phyloP scores from a whole-genome alignment of 2,797 vertebrate species.

The Ciconia nigra region DNA sequence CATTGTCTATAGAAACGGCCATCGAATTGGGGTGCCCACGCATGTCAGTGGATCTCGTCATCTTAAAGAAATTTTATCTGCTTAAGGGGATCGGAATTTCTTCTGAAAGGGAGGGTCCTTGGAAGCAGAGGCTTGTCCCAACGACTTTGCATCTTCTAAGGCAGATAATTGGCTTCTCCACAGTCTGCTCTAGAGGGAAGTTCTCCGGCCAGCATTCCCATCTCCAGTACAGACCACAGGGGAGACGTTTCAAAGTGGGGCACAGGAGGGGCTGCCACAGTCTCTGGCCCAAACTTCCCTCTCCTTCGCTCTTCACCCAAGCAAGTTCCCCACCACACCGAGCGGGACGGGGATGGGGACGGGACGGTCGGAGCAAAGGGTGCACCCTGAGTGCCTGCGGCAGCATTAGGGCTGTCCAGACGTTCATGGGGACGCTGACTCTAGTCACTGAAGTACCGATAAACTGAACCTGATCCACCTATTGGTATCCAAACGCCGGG shows the following conservation, averaged over 20 bases:
- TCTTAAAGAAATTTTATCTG: not conserved
- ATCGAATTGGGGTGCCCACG: fast-evolving
- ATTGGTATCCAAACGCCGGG: fast-evolving
- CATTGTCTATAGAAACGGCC: not conserved
- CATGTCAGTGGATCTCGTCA: not conserved
- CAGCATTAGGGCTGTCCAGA: not conserved
- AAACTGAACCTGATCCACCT: not conserved
- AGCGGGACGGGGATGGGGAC: not conserved
- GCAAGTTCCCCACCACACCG: not conserved
- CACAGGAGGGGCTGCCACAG: not conserved
- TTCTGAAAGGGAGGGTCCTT: not conserved
- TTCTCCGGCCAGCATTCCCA: fast-evolving
- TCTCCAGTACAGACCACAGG: not conserved
- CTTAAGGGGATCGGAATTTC: not conserved
- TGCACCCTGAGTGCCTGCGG: not conserved
- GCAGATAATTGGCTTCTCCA: not conserved
- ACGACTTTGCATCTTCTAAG: not conserved
- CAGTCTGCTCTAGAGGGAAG: not conserved
- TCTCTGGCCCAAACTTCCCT: not conserved
- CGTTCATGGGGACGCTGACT: not conserved
- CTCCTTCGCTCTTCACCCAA: not conserved
- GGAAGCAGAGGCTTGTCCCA: not conserved
- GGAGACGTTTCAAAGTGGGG: not conserved
- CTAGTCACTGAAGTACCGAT: not conserved
- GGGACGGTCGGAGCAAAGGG: fast-evolving